Evolutionary conservation across 2,888 invertebrate species (phyloP), one percentile per base, ranked within the genome.

Genomic region (Sinodicranocentrus sp.): DNA sequence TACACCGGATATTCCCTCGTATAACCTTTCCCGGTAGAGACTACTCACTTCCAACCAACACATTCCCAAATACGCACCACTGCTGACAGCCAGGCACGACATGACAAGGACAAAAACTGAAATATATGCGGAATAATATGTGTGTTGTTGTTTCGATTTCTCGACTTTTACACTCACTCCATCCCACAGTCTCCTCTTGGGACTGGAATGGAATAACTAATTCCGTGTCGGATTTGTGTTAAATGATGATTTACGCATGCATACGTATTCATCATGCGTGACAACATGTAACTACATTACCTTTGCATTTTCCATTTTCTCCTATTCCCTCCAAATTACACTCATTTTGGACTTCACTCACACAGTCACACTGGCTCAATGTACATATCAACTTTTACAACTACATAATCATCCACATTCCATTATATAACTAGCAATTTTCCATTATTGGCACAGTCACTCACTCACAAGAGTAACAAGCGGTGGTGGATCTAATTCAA

Each of bases 211-310:
- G 61, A 61, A 61, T 33, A 33, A 61, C 26, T 23, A 61, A 61
- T n/a, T 61, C 19, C 17, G 21, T 57, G 57, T 57, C 23, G 57
- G 61, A 61, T 61, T 61, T 61, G 33, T 28, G 33, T 61, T 61
- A 61, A 61, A 61, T 33, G 5, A 61, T 61, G 61, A 61, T 61
- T 67, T 67, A 67, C 23, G 67, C 43, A 23, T 43, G 39, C 43
- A 67, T 67, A 67, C 23, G 28, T 65, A 65, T 43, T 21, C 19
- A 65, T 65, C 23, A 61, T 61, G 61, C 26, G 13, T 25, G 61
- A 61, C 61, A 61, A 61, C 61, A 28, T 17, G 61, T 28, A 48
- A 68, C 48, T 48, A 44, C 44, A 68, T 48, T 68, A 48, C 48
- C 68, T 48, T n/a, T 26, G 21, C 21, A 63, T 63, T n/a, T 19